Evolutionary conservation across 2,113 vertebrate genomes (phyloP), one percentile per base, ranked within the genome.

Genomic region (Nycticryphes semicollaris): DNA sequence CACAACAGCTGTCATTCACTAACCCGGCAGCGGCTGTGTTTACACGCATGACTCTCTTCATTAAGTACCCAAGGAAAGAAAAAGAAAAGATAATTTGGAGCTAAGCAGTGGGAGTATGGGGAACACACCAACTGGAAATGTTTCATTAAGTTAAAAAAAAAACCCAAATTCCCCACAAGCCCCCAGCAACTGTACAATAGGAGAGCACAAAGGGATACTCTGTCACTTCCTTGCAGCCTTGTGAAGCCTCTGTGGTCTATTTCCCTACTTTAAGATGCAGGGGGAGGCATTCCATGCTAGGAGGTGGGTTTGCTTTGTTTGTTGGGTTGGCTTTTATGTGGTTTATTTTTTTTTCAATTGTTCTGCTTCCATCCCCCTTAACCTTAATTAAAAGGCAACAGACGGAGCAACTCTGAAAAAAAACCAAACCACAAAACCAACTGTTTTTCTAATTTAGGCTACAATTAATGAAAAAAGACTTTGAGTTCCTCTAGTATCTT

Each of bases 111-210:
- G 25, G 11, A 2, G 3, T 3, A 9, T 6, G 7, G 6, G 11
- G 1, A 4, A 37, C 2, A 20, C 14, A 63, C 10, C 54, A 43
- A 72, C 12, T 54, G 22, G 15, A 88, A 83, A 69, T 24, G 11
- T 48, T 75, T 75, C 9, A 47, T 45, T 59, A 78, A 20, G 4
- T 43, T 3, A 8, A 43, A 57, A 45, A n/a, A 23, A 14, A 21
- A 4, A 3, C 15, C 3, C 4, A 33, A 22, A 47, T 3, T 7
- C 23, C 10, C 10, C 17, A 30, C 14, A 20, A 47, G 3, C 12
- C 1, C 35, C 10, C 62, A 81, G 30, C 16, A 81, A 31, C 21
- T 54, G 12, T 22, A 33, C 30, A 83, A 21, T 2, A 3, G 30
- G 59, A 56, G 41, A 62, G 48, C 25, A 64, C 18, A 6, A 79